Evolutionary conservation across 2,797 vertebrate genomes (phyloP), one percentile per base, ranked within the genome.

Genomic region (Champsocephalus esox): DNA sequence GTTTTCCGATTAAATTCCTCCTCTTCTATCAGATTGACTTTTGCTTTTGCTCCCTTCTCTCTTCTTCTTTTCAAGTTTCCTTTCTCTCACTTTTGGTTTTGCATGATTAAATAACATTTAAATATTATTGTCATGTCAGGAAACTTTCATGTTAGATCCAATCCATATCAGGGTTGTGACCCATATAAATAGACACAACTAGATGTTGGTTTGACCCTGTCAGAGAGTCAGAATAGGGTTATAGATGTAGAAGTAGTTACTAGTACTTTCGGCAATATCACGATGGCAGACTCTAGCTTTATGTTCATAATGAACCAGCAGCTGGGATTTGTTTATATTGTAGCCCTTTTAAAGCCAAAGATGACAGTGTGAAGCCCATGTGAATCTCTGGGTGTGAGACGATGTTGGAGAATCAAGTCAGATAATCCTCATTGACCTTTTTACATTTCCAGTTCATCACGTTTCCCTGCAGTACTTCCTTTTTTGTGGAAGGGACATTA

Each of bases 401-500:
- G 3, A 28, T 9, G 19, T 43, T 72, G 41, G 5, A 59, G 38
- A 57, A 41, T 52, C 3, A 49, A 45, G 17, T 64, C 38, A 57
- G 5, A 48, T 46, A 38, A 60, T 41, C 38, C 0, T 13, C 34
- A 12, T 51, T 59, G 10, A 54, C 12, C 11, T 13, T 34, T 52
- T 70, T 7, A 14, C 28, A 50, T 56, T 12, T 49, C 13, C 19
- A 60, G 34, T 14, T 66, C 60, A 66, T 3, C 4, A 9, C n/a
- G 48, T 59, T 58, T 17, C 1, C 44, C 52, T 49, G 43, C 38
- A 28, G 14, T 45, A 52, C 9, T 59, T 64, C 3, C 21, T 49
- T 56, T 46, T 34, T 8, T 58, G 50, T 75, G 4, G 38, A 70
- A 57, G 10, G 14, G 14, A 9, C 9, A 44, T 69, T 48, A 51